Percentiles rank a stretch among this genome's conserved stretches.
Conservation (phyloP, 2,888 invertebrate species). For the Augiades crinisus region DNA sequence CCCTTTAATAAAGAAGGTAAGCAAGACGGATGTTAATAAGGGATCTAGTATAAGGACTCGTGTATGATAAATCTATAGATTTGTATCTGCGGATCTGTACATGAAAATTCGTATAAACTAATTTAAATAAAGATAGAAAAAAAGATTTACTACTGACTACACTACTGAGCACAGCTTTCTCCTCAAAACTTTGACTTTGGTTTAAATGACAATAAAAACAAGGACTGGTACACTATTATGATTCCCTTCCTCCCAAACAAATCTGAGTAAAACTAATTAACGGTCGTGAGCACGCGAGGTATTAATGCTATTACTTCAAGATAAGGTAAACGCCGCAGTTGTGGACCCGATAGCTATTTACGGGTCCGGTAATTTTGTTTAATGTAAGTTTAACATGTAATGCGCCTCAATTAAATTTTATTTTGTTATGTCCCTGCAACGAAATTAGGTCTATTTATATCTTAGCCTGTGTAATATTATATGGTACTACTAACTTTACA, state of each 20-base stretch:
- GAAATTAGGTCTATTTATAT: background rate
- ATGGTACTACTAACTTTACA: no score
- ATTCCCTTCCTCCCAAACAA: constrained; percentile 21
- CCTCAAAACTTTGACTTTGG: no score
- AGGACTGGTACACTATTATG: constrained; percentile 1
- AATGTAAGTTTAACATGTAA: constrained; percentile 23
- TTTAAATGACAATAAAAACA: background rate
- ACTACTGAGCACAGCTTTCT: no score
- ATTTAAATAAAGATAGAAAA: no score
- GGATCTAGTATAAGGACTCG: no score
- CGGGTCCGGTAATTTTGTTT: constrained; percentile 5
- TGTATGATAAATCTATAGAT: no score
- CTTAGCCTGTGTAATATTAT: no score
- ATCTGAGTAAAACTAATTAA: constrained; percentile 33
- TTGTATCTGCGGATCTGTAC: no score
- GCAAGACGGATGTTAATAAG: no score
- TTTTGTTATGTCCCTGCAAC: background rate
- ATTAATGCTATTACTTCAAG: constrained; percentile 30
- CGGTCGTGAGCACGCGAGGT: constrained; percentile 28
- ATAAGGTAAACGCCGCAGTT: constrained; percentile 24
- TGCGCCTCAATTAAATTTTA: constrained; percentile 12
- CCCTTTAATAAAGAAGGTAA: no score
- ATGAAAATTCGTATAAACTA: no score
- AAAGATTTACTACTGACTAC: no score
- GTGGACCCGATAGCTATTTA: constrained; percentile 13